phyloP scores from a whole-genome alignment of 2,888 invertebrate species.

The Pegoplata infirma region DNA sequence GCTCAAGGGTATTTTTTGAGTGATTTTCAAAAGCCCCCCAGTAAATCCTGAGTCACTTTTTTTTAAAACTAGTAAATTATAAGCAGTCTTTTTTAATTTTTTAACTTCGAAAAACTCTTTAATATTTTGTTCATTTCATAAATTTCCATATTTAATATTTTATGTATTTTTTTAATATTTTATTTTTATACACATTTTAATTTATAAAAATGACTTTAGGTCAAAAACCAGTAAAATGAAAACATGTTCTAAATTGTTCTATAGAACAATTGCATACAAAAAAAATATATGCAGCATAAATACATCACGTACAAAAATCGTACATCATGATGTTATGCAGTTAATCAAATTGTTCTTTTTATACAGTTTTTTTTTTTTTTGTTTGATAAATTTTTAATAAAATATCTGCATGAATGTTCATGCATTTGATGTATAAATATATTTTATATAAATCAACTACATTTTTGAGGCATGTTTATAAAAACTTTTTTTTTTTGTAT shows the following conservation, averaged over 20 bases:
- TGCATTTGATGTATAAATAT: constrained; percentile 23
- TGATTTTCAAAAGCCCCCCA: too few relatives aligned
- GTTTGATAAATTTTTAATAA: constrained; percentile 1
- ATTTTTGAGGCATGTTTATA: neutral
- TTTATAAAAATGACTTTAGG: constrained; percentile 6
- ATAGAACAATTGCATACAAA: constrained; percentile 32
- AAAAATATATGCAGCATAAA: constrained; percentile 9
- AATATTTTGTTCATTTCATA: too few relatives aligned
- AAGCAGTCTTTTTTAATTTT: too few relatives aligned
- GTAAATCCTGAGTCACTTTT: too few relatives aligned
- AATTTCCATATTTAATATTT: neutral
- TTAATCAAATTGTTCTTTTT: constrained; percentile 45
- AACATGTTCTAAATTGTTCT: constrained; percentile 20
- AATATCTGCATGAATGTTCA: neutral
- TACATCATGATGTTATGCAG: constrained; percentile 48
- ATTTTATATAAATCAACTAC: constrained; percentile 5
- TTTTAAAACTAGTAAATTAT: too few relatives aligned
- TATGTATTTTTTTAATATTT: too few relatives aligned
- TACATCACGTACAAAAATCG: constrained; percentile 46
- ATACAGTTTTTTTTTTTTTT: neutral
- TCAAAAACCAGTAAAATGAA: constrained; percentile 5
- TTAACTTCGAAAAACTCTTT: too few relatives aligned
- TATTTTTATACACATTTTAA: neutral
- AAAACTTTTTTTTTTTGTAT: neutral
- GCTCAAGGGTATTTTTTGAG: too few relatives aligned